Evolutionary conservation across 2,797 vertebrate species (phyloP), one percentile per base, ranked within the genome.

Genomic region (Momotus momota): DNA sequence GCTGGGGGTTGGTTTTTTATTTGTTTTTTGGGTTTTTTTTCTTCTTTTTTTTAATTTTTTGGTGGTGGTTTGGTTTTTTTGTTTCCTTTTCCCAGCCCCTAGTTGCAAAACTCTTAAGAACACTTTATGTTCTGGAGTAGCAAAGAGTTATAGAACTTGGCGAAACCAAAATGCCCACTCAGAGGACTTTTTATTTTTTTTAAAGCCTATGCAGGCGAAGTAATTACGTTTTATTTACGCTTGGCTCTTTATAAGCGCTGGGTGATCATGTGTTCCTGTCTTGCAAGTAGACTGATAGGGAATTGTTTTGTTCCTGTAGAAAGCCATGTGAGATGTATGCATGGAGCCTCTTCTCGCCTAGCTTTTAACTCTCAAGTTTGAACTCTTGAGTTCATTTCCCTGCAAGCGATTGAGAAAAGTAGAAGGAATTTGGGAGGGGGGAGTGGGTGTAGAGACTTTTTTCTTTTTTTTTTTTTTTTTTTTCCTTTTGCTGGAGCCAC

Each of bases 301-400:
- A 40, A 7, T 70, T 3, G 65, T 72, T 86, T 90, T 94, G 65
- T 86, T 85, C 21, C 23, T 11, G 6, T 16, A 3, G 41, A 71
- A 57, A 73, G 52, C 40, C 23, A 29, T 8, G 2, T 6, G 8
- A 31, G 23, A 22, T 6, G 43, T 57, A 12, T 3, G 46, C 27
- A 1, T 14, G 17, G 7, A 12, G 5, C 17, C 22, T 51, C 16
- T 12, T 55, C 23, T 70, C 3, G 0, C 1, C 0, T 51, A 2
- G 29, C 74, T 51, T 82, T 93, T 78, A 49, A 74, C 51, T 84
- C 85, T 52, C 31, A 54, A 77, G 84, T 70, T 38, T 12, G 15
- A 67, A 43, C 27, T 77, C 11, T 5, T 2, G 8, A 7, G n/a
- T n/a, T 78, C 14, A 0, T 14, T 57, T 65, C 10, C 41, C 21